Evolutionary conservation across 2,888 invertebrate genomes (phyloP).

Genomic region (Lysandra coridon): DNA sequence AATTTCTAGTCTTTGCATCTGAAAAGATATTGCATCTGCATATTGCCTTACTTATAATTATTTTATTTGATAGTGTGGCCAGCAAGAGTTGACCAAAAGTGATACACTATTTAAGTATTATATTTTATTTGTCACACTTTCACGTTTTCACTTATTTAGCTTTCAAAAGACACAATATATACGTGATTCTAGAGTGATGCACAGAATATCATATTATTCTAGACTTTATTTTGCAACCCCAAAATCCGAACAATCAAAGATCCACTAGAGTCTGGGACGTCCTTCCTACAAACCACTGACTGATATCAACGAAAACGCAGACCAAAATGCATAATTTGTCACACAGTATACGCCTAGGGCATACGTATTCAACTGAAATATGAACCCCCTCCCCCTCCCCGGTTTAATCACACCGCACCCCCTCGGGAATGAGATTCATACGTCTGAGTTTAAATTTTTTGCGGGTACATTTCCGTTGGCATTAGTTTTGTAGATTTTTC

Average conservation of each 20-base stretch:
- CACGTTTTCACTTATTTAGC: too few relatives aligned
- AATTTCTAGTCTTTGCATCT: too few relatives aligned
- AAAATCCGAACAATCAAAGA: neutral
- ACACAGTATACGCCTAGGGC: neutral
- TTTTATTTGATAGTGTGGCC: too few relatives aligned
- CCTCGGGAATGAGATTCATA: constrained; percentile 17
- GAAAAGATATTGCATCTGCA: too few relatives aligned
- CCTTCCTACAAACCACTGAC: neutral
- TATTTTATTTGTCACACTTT: too few relatives aligned
- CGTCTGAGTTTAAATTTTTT: neutral
- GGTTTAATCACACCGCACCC: neutral
- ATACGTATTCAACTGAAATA: constrained; percentile 12
- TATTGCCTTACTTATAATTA: too few relatives aligned
- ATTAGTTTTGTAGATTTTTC: neutral
- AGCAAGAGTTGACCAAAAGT: too few relatives aligned
- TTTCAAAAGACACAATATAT: too few relatives aligned
- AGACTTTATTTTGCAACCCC: too few relatives aligned
- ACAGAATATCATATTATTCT: too few relatives aligned
- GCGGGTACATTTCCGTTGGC: neutral
- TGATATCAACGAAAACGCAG: neutral
- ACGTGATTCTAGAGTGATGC: too few relatives aligned
- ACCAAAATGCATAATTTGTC: constrained; percentile 5
- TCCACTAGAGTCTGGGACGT: neutral
- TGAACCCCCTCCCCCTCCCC: neutral
- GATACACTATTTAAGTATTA: too few relatives aligned